These are phyloP conservation scores for Meloidogyne hapla DNA, from an alignment of 1,140 invertebrate species.

Conservation along the genomic window DNA sequence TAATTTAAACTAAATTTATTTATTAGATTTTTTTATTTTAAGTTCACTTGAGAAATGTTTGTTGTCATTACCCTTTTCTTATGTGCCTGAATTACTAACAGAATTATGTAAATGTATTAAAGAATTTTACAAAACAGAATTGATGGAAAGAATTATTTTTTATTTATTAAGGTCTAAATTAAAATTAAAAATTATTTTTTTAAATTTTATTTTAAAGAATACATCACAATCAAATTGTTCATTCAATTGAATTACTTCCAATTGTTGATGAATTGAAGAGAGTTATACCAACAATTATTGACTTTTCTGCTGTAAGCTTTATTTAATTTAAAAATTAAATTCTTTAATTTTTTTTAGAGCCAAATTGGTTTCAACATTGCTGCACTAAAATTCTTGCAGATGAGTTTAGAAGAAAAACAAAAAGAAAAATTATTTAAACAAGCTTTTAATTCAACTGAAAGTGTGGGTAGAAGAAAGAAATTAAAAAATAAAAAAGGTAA, in stretches of 20 bases:
- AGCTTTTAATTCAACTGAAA: not conserved
- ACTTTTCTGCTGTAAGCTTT: slow-evolving; percentile 65
- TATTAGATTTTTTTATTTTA: slow-evolving; percentile 7
- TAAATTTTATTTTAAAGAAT: slow-evolving; percentile 66
- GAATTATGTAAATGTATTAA: slow-evolving; percentile 73
- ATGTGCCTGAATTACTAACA: slow-evolving; percentile 77
- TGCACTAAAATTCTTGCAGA: slow-evolving; percentile 76
- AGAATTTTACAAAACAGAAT: slow-evolving; percentile 75
- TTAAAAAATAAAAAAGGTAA: not conserved
- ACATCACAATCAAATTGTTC: slow-evolving; percentile 79
- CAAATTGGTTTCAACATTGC: slow-evolving; percentile 82
- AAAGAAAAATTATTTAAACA: slow-evolving; percentile 76
- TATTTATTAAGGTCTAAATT: slow-evolving; percentile 72
- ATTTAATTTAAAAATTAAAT: slow-evolving; percentile 4
- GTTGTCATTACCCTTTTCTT: slow-evolving; percentile 78
- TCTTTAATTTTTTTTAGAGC: slow-evolving; percentile 70
- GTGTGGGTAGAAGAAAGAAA: not conserved
- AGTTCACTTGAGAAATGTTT: slow-evolving; percentile 83
- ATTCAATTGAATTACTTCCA: slow-evolving; percentile 72
- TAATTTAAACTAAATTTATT: not conserved
- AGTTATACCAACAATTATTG: slow-evolving; percentile 69
- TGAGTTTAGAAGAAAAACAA: slow-evolving; percentile 77
- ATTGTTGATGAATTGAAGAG: slow-evolving; percentile 73
- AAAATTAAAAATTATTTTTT: slow-evolving; percentile 8
- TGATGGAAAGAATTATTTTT: slow-evolving; percentile 74